These are phyloP conservation scores for Drosophila greeni DNA, from an alignment of 2,888 invertebrate genomes.

Conservation along the genomic window DNA sequence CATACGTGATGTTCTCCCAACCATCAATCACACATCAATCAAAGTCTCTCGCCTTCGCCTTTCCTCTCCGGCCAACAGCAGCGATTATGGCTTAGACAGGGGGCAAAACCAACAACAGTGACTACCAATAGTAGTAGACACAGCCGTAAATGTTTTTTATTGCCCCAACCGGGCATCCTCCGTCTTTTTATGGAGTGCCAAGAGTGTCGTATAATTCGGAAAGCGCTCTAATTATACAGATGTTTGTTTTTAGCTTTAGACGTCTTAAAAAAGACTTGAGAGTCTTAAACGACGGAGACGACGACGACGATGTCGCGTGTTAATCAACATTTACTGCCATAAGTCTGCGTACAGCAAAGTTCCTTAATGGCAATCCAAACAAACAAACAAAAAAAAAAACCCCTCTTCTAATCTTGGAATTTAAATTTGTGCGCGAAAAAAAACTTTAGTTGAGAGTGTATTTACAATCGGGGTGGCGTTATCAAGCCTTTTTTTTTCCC, in stretches of 20 bases:
- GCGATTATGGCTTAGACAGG: slow-evolving; percentile 18
- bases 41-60: slow-evolving; percentile 26
- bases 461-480: neutral
- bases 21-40: slow-evolving; percentile 39
- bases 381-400: neutral
- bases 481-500: slow-evolving; percentile 10
- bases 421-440: neutral
- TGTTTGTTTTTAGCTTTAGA: slow-evolving; percentile 38
- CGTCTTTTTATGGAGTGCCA: slow-evolving; percentile 24
- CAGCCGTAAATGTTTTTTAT: slow-evolving; percentile 14
- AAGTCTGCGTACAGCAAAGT: neutral
- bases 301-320: slow-evolving; percentile 9
- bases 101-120: slow-evolving; percentile 11
- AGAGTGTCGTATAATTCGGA: slow-evolving; percentile 21
- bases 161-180: slow-evolving; percentile 1
- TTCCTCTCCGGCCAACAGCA: slow-evolving; percentile 7
- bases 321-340: slow-evolving; percentile 23
- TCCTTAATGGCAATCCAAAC: neutral
- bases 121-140: slow-evolving; percentile 12
- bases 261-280: slow-evolving; percentile 7
- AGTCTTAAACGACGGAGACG: slow-evolving; percentile 6
- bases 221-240: slow-evolving; percentile 36
- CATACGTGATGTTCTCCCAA: slow-evolving; percentile 29
- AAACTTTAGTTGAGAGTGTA: neutral
- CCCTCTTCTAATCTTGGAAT: slow-evolving; percentile 7